Evolutionary conservation across 2,797 vertebrate genomes (phyloP).

Genomic region (Corythornis leucogaster): DNA sequence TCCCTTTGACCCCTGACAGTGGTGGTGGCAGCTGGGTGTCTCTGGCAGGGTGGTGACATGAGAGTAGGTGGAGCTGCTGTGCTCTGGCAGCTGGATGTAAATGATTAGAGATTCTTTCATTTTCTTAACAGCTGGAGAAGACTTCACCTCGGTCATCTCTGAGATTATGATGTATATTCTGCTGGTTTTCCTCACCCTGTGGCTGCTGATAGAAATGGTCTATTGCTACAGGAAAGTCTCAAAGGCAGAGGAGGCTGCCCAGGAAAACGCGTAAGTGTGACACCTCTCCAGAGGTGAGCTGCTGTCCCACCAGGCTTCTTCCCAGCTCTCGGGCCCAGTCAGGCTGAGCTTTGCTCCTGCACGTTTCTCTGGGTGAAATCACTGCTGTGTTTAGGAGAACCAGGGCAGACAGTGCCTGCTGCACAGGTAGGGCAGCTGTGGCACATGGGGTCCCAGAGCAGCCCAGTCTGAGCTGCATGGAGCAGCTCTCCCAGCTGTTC

Average conservation of each 20-base stretch:
- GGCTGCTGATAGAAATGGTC: constrained; percentile 95
- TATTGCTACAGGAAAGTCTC: constrained; percentile 99
- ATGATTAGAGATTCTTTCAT: neutral
- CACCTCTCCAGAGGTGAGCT: neutral
- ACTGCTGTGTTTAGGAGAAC: neutral
- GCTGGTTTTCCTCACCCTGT: constrained; percentile 93
- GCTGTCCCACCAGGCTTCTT: neutral
- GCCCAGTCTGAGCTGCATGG: accelerated
- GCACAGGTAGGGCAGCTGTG: accelerated
- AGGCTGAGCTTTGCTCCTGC: accelerated
- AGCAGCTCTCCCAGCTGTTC: neutral
- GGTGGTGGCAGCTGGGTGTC: neutral
- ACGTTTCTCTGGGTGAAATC: neutral
- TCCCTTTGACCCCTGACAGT: neutral
- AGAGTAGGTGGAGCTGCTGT: neutral
- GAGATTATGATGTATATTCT: constrained; percentile 98
- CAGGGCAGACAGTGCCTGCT: accelerated
- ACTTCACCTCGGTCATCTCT: constrained; percentile 89
- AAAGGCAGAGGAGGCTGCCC: constrained; percentile 89
- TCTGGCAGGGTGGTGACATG: accelerated
- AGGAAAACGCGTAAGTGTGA: constrained; percentile 91
- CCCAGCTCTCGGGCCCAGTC: neutral
- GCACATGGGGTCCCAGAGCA: accelerated
- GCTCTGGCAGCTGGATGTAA: neutral
- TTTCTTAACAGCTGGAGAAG: constrained; percentile 79